Evolutionary conservation across 2,113 vertebrate species (phyloP).

Genomic region (Pterocles gutturalis): DNA sequence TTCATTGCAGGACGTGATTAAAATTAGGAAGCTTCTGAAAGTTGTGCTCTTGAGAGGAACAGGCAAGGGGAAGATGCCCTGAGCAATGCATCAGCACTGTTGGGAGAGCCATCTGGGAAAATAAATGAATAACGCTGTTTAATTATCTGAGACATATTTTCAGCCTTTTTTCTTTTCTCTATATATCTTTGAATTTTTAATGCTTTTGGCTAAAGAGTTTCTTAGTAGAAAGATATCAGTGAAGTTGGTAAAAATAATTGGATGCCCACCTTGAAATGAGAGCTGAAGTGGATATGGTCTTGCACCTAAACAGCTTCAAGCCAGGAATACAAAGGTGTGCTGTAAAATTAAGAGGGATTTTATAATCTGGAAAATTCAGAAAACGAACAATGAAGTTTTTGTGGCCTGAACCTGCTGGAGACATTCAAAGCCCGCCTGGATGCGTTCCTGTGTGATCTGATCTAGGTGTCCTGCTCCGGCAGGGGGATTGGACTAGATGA

Average conservation of each 20-base stretch:
- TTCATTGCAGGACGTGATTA: background rate
- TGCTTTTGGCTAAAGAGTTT: background rate
- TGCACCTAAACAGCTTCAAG: background rate
- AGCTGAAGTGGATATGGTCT: background rate
- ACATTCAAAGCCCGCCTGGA: too few species aligned
- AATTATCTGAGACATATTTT: conserved; percentile 1
- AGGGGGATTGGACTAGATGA: too few species aligned
- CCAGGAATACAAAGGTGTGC: background rate
- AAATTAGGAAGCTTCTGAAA: conserved; percentile 25
- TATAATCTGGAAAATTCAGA: background rate
- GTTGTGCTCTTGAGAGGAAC: background rate
- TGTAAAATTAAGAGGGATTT: background rate
- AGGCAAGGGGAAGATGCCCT: background rate
- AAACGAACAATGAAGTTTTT: background rate
- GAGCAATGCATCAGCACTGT: background rate
- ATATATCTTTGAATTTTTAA: background rate
- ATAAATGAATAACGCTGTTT: background rate
- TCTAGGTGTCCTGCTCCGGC: too few species aligned
- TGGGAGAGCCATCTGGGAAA: background rate
- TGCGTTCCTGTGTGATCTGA: too few species aligned
- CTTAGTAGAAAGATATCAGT: background rate
- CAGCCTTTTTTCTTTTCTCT: background rate
- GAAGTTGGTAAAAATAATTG: background rate
- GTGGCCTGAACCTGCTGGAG: background rate
- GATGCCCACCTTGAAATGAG: background rate